phyloP scores from a whole-genome alignment of 2,888 invertebrate genomes.

The Diarsia dahlii region DNA sequence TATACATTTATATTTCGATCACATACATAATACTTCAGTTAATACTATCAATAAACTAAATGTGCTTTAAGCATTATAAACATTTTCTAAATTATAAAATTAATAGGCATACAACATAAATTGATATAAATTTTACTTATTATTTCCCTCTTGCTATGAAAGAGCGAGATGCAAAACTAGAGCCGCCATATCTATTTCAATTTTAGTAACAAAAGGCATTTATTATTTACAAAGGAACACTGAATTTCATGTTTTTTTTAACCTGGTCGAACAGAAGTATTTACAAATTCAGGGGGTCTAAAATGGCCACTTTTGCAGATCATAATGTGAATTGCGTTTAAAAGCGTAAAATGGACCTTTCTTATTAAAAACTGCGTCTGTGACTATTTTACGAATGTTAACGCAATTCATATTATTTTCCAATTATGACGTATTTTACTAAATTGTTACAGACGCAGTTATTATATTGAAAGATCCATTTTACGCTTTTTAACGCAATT shows the following conservation, averaged over 20 bases:
- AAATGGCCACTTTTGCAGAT: too few relatives aligned
- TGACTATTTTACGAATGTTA: too few relatives aligned
- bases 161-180: slow-evolving; percentile 16
- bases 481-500: too few relatives aligned
- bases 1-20: slow-evolving; percentile 67
- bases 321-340: too few relatives aligned
- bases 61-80: slow-evolving; percentile 58
- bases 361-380: too few relatives aligned
- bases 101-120: slow-evolving; percentile 24
- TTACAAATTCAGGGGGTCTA: slow-evolving; percentile 30
- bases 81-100: slow-evolving; percentile 19
- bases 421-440: too few relatives aligned
- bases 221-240: slow-evolving; percentile 19
- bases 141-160: neutral
- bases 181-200: neutral
- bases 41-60: slow-evolving; percentile 66
- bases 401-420: too few relatives aligned
- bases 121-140: neutral
- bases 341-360: too few relatives aligned
- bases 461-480: too few relatives aligned
- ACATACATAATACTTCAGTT: slow-evolving; percentile 78
- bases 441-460: too few relatives aligned
- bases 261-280: slow-evolving; percentile 20
- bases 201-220: slow-evolving; percentile 10
- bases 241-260: neutral